Evolutionary conservation across 2,888 invertebrate species (phyloP).

Genomic region (Conchocele bisecta): DNA sequence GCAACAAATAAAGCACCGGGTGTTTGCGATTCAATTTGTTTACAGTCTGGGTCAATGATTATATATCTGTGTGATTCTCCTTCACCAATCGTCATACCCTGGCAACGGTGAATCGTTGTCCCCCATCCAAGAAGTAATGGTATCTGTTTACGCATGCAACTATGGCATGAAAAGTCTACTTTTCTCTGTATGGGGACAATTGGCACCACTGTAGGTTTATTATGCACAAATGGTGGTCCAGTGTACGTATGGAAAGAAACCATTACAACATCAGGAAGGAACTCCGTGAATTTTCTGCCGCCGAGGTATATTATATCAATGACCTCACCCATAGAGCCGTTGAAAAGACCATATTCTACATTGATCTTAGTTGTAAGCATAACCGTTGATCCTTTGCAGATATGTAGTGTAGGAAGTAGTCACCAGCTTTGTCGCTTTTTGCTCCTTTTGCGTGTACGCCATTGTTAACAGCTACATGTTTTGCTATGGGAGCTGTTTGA

Average conservation of each 20-base stretch:
- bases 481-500: constrained; percentile 37
- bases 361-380: constrained; percentile 38
- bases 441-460: constrained; percentile 35
- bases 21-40: constrained; percentile 41
- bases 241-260: constrained; percentile 50
- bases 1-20: constrained; percentile 61
- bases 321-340: constrained; percentile 17
- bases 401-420: constrained; percentile 24
- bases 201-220: constrained; percentile 43
- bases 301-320: constrained; percentile 17
- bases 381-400: constrained; percentile 44
- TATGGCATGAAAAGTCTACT: constrained; percentile 39
- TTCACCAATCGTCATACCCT: constrained; percentile 62
- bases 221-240: constrained; percentile 56
- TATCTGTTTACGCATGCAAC: constrained; percentile 45
- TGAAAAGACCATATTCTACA: constrained; percentile 21
- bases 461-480: constrained; percentile 19
- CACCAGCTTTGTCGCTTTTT: constrained; percentile 36
- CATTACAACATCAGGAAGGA: constrained; percentile 43
- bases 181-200: constrained; percentile 56
- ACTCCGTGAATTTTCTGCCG: background rate
- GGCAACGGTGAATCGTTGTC: constrained; percentile 60
- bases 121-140: constrained; percentile 56
- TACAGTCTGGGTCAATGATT: constrained; percentile 54
- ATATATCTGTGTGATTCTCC: constrained; percentile 53